Evolutionary conservation across 2,113 vertebrate genomes (phyloP).

Genomic region (Antidorcas marsupialis): DNA sequence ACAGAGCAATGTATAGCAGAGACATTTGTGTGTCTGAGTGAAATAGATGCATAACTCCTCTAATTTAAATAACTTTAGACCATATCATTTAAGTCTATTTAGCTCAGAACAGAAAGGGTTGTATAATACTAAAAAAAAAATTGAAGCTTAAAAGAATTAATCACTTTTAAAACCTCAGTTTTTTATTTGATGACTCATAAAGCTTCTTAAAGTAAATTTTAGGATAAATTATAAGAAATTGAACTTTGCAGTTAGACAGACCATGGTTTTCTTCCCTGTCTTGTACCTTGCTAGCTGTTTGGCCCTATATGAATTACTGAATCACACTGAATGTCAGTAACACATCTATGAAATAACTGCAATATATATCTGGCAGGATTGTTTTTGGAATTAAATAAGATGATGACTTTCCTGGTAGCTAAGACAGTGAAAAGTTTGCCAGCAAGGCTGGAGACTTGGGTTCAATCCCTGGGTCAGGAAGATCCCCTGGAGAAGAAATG

Average conservation of each 20-base stretch:
- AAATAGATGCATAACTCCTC: not conserved
- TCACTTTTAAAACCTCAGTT: constrained; percentile 14
- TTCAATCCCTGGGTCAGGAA: not conserved
- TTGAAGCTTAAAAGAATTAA: constrained; percentile 41
- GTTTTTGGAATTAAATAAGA: not conserved
- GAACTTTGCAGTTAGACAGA: not conserved
- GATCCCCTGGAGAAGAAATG: not conserved
- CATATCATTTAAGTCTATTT: constrained; percentile 38
- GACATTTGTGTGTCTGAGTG: not conserved
- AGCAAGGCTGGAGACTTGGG: not conserved
- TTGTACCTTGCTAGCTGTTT: not conserved
- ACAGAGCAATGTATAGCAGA: constrained; percentile 49
- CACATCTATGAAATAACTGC: not conserved
- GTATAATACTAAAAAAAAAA: constrained; percentile 14
- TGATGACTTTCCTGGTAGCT: not conserved
- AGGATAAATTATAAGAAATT: not conserved
- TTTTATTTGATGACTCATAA: constrained; percentile 46
- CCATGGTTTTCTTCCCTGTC: not conserved
- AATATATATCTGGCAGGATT: not conserved
- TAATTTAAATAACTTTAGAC: constrained; percentile 42
- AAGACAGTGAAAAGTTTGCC: not conserved
- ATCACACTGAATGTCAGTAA: not conserved
- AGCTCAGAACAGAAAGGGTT: constrained; percentile 36
- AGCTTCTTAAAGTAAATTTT: constrained; percentile 37
- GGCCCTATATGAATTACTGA: not conserved